Conservation (phyloP, 2,797 vertebrate genomes). For the Enteromius thamalakanensis region DNA sequence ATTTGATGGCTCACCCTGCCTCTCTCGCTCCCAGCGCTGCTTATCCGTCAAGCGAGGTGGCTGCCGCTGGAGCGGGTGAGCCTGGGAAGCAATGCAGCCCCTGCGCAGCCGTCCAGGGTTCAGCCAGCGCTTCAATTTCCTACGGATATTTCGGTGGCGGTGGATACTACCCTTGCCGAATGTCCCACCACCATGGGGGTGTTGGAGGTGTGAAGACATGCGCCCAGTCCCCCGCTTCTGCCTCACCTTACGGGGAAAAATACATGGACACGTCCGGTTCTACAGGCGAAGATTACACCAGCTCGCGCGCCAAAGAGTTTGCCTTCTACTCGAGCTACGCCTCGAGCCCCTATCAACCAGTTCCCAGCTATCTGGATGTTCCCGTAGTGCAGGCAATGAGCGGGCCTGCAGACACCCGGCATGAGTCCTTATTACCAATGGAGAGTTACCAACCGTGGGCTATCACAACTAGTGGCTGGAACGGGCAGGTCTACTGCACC, state of each 20-base stretch:
- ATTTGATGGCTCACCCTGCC: slow-evolving; percentile 92
- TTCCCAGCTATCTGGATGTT: slow-evolving; percentile 93
- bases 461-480: slow-evolving; percentile 91
- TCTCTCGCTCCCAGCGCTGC: slow-evolving; percentile 89
- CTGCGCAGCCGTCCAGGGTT: slow-evolving; percentile 92
- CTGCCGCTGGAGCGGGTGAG: slow-evolving; percentile 86
- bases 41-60: slow-evolving; percentile 86
- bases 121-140: slow-evolving; percentile 90
- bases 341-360: slow-evolving; percentile 90
- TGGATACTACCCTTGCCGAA: slow-evolving; percentile 93
- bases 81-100: slow-evolving; percentile 96
- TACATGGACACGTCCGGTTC: slow-evolving; percentile 93
- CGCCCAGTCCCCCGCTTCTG: slow-evolving; percentile 78
- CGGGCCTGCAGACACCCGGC: slow-evolving; percentile 88
- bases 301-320: slow-evolving; percentile 92
- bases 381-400: slow-evolving; percentile 90
- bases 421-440: slow-evolving; percentile 91
- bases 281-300: slow-evolving; percentile 86
- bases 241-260: slow-evolving; percentile 87
- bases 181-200: slow-evolving; percentile 86
- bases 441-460: slow-evolving; percentile 98
- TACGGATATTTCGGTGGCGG: slow-evolving; percentile 96
- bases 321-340: slow-evolving; percentile 96
- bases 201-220: slow-evolving; percentile 89
- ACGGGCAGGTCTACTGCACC: slow-evolving; percentile 94